A percentile compares a stretch with the other conserved stretches of the same genome.
phyloP scores from a whole-genome alignment of 1,140 invertebrate species.

The Drosophila oshimai region DNA sequence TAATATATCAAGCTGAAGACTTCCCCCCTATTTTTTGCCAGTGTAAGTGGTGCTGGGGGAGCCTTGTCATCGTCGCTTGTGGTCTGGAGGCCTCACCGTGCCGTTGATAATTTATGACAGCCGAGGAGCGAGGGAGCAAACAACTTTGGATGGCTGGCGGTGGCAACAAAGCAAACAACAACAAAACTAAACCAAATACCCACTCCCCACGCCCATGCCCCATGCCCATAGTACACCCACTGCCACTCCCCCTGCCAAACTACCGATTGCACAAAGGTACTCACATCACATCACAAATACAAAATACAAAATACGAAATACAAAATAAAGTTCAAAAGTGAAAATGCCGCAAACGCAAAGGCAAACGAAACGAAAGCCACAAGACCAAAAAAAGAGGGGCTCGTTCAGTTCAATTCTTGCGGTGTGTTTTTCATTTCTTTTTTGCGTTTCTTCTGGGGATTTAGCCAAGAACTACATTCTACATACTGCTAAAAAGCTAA shows the following conservation, averaged over 20 bases:
- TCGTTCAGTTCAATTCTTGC: constrained; percentile 51
- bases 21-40: neutral
- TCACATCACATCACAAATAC: no score
- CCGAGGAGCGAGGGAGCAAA: constrained; percentile 28
- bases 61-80: constrained; percentile 30
- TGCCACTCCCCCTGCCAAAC: constrained; percentile 4
- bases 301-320: no score
- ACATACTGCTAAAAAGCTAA: no score
- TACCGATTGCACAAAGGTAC: neutral
- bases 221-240: neutral
- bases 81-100: no score
- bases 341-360: constrained; percentile 55
- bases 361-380: constrained; percentile 29
- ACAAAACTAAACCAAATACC: constrained; percentile 29
- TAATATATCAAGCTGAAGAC: no score
- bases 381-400: constrained; percentile 52
- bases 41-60: neutral
- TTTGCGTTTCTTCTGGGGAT: constrained; percentile 1
- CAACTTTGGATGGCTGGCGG: constrained; percentile 16
- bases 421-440: neutral
- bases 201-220: neutral
- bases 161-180: constrained; percentile 55
- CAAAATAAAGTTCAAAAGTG: constrained; percentile 60
- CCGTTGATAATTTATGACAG: constrained; percentile 73
- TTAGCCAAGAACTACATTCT: constrained; percentile 37